phyloP scores from a whole-genome alignment of 2,113 vertebrate species.

The Vidua macroura region DNA sequence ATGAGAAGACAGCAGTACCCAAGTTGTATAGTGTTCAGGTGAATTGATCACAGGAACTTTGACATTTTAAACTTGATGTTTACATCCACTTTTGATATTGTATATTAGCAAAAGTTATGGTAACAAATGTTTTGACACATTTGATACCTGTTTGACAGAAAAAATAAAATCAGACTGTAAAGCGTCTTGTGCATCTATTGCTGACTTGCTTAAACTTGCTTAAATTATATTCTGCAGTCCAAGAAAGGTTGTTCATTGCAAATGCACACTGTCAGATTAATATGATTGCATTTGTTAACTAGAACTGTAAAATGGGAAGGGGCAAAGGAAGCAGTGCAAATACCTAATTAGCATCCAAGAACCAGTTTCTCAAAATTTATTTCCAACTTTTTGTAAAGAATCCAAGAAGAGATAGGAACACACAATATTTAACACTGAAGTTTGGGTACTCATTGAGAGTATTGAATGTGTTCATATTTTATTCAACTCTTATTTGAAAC shows the following conservation, averaged over 20 bases:
- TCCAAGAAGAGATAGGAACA: not conserved
- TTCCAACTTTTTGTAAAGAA: not conserved
- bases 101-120: constrained; percentile 5
- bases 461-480: not conserved
- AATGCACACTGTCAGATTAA: not conserved
- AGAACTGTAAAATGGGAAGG: not conserved
- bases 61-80: constrained; percentile 41
- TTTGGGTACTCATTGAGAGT: not conserved
- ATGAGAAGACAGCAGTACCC: not conserved
- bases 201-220: not conserved
- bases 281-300: constrained; percentile 6
- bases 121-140: not conserved
- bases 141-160: constrained; percentile 20
- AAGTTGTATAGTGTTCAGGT: constrained; percentile 7
- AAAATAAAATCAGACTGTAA: constrained; percentile 57
- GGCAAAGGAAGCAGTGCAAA: constrained; percentile 2
- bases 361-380: not conserved
- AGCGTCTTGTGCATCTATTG: not conserved
- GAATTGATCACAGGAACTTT: not conserved
- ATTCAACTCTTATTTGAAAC: not conserved
- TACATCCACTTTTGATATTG: constrained; percentile 45
- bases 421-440: not conserved
- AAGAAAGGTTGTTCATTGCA: not conserved
- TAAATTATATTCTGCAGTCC: not conserved
- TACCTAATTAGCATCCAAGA: not conserved